Base-by-base conservation (phyloP, 2,888 invertebrate genomes). In the Diploptera punctata region DNA sequence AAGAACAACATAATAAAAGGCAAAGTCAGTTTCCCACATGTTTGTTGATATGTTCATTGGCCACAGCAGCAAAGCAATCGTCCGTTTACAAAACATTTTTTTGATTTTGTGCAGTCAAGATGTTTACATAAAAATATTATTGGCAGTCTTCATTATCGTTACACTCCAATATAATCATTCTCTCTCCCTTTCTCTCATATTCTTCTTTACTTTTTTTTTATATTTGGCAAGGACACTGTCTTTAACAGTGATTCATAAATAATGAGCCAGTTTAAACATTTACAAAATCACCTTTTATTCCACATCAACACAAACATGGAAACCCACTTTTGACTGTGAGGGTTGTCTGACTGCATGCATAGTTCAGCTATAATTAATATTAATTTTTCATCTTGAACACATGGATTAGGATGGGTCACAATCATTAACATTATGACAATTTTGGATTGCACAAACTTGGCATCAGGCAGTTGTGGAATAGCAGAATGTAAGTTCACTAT, bases 291-390 rank as follows among this genome's bases (percentile, higher is more conserved):
- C 19, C 33, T 43, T 21, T 44, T 29, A 47, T 65, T 65, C 65
- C 47, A 24, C 65, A 44, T 65, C 47, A 65, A 65, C 65, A 65
- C 10, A 44, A 26, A 65, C 26, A 47, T 65, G 47, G 47, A 43
- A 65, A 65, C 47, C 57, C 21, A 9, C 65, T 65, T 33, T 29
- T 65, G 65, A 65, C 47, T 65, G 26, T 44, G 18, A 16, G 26
- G 54, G 54, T 16, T 24, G 24, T 16, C 54, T 54, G 21, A 57
- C 16, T 21, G 10, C 13, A 54, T 26, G 16, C 54, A 54, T 54
- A 54, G 54, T 21, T 54, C n/a, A 1, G 29, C 21, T 26, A n/a
- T 24, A 29, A 57, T 26, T 2, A n/a, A n/a, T n/a, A 57, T 13
- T 57, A 16, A n/a, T 57, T 31, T 57, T 57, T n/a, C 31, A 57